A percentile compares a stretch with the other conserved stretches of the same genome.
These are phyloP conservation scores for Clarias batrachus DNA, from an alignment of 2,113 vertebrate species.

Conservation along the genomic window DNA sequence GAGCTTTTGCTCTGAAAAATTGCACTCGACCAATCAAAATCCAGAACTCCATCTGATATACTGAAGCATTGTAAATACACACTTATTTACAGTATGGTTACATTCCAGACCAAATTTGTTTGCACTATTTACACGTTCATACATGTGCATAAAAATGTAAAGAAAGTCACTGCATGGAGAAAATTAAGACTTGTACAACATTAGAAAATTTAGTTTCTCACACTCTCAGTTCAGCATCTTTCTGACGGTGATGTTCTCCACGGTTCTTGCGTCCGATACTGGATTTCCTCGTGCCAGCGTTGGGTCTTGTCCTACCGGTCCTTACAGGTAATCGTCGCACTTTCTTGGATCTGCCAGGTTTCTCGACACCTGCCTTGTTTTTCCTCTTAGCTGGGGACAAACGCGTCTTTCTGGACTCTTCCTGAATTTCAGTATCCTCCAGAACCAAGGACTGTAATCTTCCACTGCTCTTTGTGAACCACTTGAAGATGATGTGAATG, in stretches of 20 bases:
- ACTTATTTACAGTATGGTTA: neutral
- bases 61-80: too few species aligned
- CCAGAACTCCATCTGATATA: neutral
- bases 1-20: neutral
- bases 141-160: too few species aligned
- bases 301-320: neutral
- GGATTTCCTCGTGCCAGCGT: neutral
- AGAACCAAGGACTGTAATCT: neutral
- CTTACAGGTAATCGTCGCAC: neutral
- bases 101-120: neutral
- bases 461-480: neutral
- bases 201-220: neutral
- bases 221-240: neutral
- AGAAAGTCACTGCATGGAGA: neutral
- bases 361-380: neutral
- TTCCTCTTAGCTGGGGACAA: too few species aligned
- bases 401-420: neutral
- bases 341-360: neutral
- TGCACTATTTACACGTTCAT: too few species aligned
- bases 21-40: neutral
- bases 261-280: neutral
- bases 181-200: neutral
- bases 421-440: neutral
- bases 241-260: neutral
- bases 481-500: slow-evolving; percentile 75